A percentile compares a stretch with the other conserved stretches of the same genome.
These are phyloP conservation scores for Australoheros facetus DNA, from an alignment of 2,797 vertebrate species.

Conservation along the genomic window DNA sequence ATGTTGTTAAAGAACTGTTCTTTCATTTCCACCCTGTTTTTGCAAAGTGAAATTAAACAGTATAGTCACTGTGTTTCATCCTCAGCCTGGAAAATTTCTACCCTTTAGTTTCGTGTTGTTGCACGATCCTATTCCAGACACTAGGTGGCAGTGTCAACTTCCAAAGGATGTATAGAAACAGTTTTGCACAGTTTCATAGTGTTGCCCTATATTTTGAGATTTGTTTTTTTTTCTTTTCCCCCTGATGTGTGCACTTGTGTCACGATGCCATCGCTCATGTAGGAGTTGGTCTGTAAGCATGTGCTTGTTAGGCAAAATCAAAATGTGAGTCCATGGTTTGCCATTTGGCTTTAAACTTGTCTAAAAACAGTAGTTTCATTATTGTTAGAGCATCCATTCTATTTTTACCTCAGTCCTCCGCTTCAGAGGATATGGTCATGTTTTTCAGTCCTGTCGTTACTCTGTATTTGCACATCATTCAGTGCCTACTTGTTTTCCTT, in stretches of 20 bases:
- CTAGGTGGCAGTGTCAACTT: slow-evolving; percentile 48
- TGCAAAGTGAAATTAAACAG: slow-evolving; percentile 55
- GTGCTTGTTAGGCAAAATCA: slow-evolving; percentile 17
- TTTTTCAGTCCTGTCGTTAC: background rate
- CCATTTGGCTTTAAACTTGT: background rate
- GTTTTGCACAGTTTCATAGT: slow-evolving; percentile 29
- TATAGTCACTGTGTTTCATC: background rate
- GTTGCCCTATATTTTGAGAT: slow-evolving; percentile 29
- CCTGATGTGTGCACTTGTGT: slow-evolving; percentile 35
- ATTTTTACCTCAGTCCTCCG: background rate
- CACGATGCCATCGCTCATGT: background rate
- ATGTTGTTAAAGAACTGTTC: slow-evolving; percentile 17
- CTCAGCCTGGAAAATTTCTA: background rate
- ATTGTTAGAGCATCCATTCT: background rate
- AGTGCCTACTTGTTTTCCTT: background rate
- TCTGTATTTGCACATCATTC: background rate
- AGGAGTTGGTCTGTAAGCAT: background rate
- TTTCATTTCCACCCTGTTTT: slow-evolving; percentile 38
- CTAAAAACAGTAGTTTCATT: background rate
- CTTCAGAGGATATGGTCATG: background rate
- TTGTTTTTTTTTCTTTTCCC: slow-evolving; percentile 3
- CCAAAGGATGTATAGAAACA: background rate
- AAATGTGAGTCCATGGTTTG: background rate
- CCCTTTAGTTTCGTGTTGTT: background rate
- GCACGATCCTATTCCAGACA: slow-evolving; percentile 27